Percentiles rank a stretch among this genome's conserved stretches.
phyloP scores from a whole-genome alignment of 2,888 invertebrate genomes.

The Hypselothyrea guttata region DNA sequence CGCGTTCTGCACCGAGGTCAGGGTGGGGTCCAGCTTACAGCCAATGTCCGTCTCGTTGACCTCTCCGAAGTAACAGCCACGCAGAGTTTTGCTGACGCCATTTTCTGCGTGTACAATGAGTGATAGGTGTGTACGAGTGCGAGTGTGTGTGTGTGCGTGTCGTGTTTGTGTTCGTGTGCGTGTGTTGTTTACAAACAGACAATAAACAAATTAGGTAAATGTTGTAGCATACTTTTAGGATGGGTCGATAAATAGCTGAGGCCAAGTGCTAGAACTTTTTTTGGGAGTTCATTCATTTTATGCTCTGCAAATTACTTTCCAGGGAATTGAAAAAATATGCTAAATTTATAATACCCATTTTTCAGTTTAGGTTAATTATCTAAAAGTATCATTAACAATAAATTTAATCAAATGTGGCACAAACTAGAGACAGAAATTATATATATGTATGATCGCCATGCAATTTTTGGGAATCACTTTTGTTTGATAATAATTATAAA shows the following conservation, averaged over 20 bases:
- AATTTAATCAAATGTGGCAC: too few species aligned
- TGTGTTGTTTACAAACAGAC: conserved; percentile 21
- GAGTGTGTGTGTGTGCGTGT: neutral
- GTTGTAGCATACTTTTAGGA: conserved; percentile 58
- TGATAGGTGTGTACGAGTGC: neutral
- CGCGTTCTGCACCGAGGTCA: conserved; percentile 58
- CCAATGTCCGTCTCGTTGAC: conserved; percentile 72
- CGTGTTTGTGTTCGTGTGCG: conserved; percentile 6
- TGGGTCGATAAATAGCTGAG: neutral
- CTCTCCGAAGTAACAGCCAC: conserved; percentile 78
- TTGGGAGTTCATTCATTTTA: too few species aligned
- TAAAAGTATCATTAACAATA: too few species aligned
- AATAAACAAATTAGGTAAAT: conserved; percentile 10
- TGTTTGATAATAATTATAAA: too few species aligned
- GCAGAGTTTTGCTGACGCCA: conserved; percentile 63
- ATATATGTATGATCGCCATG: too few species aligned
- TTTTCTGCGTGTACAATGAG: conserved; percentile 54
- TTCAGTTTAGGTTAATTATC: too few species aligned
- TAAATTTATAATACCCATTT: too few species aligned
- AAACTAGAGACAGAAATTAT: too few species aligned
- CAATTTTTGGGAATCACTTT: too few species aligned
- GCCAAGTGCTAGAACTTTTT: neutral
- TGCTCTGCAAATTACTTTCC: too few species aligned
- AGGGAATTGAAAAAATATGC: too few species aligned
- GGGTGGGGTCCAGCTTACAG: conserved; percentile 71